A percentile compares a stretch with the other conserved stretches of the same genome.
These are phyloP conservation scores for Proteles cristata DNA, from an alignment of 2,113 vertebrate genomes.

Conservation along the genomic window DNA sequence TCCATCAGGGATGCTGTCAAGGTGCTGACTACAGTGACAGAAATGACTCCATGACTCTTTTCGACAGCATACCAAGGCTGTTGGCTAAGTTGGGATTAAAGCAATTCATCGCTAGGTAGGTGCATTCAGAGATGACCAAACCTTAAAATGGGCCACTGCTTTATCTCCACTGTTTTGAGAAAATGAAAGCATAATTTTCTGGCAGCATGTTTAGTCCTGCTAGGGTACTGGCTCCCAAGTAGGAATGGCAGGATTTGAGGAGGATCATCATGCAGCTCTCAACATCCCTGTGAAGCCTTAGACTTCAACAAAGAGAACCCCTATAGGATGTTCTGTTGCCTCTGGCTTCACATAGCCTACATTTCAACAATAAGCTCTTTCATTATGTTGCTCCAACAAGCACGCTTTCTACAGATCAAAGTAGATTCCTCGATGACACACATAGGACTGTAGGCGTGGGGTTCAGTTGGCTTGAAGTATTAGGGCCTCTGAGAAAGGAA, in stretches of 20 bases:
- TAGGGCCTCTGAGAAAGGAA: constrained; percentile 65
- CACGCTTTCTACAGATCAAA: constrained; percentile 83
- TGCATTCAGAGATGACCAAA: not conserved
- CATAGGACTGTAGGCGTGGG: constrained; percentile 40
- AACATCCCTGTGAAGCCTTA: not conserved
- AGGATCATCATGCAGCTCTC: not conserved
- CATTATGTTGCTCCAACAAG: constrained; percentile 79
- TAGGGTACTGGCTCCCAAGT: not conserved
- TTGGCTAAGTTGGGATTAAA: not conserved
- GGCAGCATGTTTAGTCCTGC: not conserved
- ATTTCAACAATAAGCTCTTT: constrained; percentile 78
- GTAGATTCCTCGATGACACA: constrained; percentile 79
- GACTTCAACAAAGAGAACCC: constrained; percentile 39
- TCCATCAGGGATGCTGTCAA: too few relatives aligned
- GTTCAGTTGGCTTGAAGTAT: constrained; percentile 36
- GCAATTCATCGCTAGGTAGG: not conserved
- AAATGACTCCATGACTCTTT: not conserved
- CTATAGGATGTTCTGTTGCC: constrained; percentile 70
- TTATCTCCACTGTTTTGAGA: not conserved
- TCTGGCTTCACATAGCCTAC: constrained; percentile 77
- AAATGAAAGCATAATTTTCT: not conserved
- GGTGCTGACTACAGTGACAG: not conserved
- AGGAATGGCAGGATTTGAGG: not conserved
- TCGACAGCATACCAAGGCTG: not conserved
- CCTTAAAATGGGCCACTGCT: not conserved